A percentile compares a stretch with the other conserved stretches of the same genome.
phyloP scores from a whole-genome alignment of 2,888 invertebrate genomes.

The Tholera decimalis region DNA sequence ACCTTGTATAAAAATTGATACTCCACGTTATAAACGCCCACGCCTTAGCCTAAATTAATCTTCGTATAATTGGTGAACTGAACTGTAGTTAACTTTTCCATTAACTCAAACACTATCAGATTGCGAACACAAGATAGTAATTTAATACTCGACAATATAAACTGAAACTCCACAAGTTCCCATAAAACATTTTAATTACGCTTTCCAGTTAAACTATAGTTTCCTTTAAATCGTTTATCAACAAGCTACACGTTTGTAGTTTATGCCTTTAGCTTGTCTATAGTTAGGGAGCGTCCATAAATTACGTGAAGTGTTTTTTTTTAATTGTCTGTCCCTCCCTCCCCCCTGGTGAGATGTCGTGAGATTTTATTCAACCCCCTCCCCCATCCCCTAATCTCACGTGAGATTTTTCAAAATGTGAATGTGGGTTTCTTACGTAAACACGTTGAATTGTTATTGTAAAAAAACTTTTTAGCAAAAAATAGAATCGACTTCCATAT shows the following conservation, averaged over 20 bases:
- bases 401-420: no score
- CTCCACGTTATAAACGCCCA: neutral
- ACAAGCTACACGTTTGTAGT: neutral
- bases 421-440: no score
- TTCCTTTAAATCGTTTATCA: slow-evolving; percentile 18
- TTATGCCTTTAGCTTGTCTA: neutral
- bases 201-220: slow-evolving; percentile 12
- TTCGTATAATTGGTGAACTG: neutral
- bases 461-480: no score
- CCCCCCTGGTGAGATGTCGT: no score
- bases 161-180: slow-evolving; percentile 28
- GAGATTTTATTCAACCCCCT: no score
- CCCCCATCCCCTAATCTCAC: no score
- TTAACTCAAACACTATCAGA: slow-evolving; percentile 24
- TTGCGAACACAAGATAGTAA: slow-evolving; percentile 24
- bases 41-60: neutral
- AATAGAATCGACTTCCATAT: no score
- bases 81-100: slow-evolving; percentile 13
- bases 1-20: no score
- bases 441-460: no score
- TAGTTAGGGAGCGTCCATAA: no score
- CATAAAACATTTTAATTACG: slow-evolving; percentile 39
- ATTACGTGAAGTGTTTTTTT: no score
- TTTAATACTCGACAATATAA: slow-evolving; percentile 33
- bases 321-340: no score